Conservation (phyloP, 2,797 vertebrate genomes). For the Sorex maritimensis region DNA sequence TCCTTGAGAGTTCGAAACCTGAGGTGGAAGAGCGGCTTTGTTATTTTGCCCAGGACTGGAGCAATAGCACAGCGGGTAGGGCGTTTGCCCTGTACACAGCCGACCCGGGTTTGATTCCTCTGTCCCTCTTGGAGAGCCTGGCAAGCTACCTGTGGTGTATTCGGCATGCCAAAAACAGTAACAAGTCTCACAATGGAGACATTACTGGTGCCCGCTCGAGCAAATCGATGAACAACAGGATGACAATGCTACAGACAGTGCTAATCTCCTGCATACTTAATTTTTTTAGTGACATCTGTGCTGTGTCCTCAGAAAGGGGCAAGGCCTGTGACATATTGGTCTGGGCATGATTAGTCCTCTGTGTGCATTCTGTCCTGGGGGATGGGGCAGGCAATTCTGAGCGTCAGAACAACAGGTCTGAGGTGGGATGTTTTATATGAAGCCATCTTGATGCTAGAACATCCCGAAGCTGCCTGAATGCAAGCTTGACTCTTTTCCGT, state of each 20-base stretch:
- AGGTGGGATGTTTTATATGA: not conserved
- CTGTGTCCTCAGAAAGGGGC: not conserved
- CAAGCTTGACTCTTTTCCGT: not conserved
- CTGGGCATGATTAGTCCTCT: not conserved
- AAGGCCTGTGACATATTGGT: fast-evolving
- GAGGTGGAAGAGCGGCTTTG: not conserved
- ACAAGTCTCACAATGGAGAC: no score
- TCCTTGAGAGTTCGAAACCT: not conserved
- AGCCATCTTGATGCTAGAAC: not conserved
- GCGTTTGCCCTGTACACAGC: no score
- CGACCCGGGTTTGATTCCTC: no score
- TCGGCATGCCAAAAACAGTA: no score
- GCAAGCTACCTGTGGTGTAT: no score
- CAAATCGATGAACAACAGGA: no score
- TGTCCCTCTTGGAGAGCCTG: no score
- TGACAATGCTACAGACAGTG: no score
- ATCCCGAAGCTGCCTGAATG: not conserved
- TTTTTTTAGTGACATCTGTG: not conserved
- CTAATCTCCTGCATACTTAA: not conserved
- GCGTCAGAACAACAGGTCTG: not conserved
- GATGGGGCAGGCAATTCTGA: not conserved
- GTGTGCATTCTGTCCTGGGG: fast-evolving
- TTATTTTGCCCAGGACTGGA: no score
- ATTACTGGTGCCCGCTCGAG: no score
- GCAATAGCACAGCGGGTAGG: no score